Conservation (phyloP, 23 tunicate genomes). For the Ascidia mentula region DNA sequence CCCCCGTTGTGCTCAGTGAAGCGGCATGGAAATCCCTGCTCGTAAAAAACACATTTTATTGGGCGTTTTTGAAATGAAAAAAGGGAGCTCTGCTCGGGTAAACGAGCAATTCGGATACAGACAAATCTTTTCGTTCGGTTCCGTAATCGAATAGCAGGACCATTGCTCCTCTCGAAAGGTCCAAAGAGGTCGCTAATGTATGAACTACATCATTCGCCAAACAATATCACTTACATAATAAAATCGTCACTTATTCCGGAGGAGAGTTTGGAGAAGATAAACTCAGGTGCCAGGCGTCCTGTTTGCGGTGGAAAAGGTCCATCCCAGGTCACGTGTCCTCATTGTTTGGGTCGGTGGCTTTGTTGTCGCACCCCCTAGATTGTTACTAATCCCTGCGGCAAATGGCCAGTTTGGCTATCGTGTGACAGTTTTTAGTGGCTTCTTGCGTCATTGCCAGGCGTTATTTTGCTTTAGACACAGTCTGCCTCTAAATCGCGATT, state of each 20-base stretch:
- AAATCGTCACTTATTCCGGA: neutral
- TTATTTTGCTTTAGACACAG: too few relatives aligned
- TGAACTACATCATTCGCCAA: neutral
- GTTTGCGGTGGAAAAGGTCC: neutral
- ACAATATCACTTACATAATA: neutral
- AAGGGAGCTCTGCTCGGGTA: too few relatives aligned
- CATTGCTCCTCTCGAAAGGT: neutral
- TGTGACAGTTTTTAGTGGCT: neutral
- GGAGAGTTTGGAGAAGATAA: neutral
- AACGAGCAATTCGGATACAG: too few relatives aligned
- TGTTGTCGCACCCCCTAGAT: neutral
- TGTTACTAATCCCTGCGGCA: neutral
- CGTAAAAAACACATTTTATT: too few relatives aligned
- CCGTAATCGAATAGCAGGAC: too few relatives aligned
- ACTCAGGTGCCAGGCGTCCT: conserved; percentile 3
- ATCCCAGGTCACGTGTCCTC: neutral
- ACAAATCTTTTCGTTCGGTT: too few relatives aligned
- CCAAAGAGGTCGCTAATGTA: neutral
- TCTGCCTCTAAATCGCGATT: too few relatives aligned
- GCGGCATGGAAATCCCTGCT: too few relatives aligned
- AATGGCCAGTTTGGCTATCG: neutral
- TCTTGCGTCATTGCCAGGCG: neutral
- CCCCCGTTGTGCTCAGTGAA: too few relatives aligned
- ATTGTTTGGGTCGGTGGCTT: neutral
- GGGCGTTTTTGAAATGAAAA: too few relatives aligned